These are phyloP conservation scores for Perca flavescens DNA, from an alignment of 2,113 vertebrate species.

Conservation along the genomic window DNA sequence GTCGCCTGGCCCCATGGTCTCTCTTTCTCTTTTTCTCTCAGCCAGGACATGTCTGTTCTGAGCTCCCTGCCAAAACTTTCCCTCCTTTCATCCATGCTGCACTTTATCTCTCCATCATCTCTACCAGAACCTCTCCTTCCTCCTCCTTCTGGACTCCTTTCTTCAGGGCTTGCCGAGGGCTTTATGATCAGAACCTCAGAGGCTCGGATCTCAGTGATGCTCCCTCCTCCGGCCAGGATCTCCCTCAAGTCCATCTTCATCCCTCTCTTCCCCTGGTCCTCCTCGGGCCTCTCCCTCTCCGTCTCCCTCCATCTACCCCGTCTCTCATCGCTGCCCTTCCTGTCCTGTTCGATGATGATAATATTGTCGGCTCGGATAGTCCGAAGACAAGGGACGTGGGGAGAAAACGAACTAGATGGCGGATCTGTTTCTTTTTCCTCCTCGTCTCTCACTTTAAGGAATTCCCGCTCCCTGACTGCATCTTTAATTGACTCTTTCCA, in stretches of 20 bases:
- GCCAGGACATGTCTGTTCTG: slow-evolving; percentile 58
- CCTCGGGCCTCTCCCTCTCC: slow-evolving; percentile 59
- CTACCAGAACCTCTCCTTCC: slow-evolving; percentile 1
- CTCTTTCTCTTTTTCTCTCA: slow-evolving; percentile 68
- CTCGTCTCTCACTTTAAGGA: slow-evolving; percentile 55
- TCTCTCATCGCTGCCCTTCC: slow-evolving; percentile 53
- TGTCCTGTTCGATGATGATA: slow-evolving; percentile 84
- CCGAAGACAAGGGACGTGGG: slow-evolving; percentile 63
- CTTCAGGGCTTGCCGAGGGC: slow-evolving; percentile 58
- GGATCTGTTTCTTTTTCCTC: slow-evolving; percentile 61
- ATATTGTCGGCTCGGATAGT: slow-evolving; percentile 86
- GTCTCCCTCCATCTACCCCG: slow-evolving; percentile 65
- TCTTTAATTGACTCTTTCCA: slow-evolving; percentile 66
- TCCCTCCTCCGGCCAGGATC: slow-evolving; percentile 80
- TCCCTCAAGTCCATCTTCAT: slow-evolving; percentile 83
- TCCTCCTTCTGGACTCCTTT: slow-evolving; percentile 36
- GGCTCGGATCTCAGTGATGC: slow-evolving; percentile 82
- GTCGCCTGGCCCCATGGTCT: slow-evolving; percentile 57
- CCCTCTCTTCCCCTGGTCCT: slow-evolving; percentile 71
- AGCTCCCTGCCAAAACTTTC: slow-evolving; percentile 53
- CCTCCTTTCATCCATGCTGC: slow-evolving; percentile 39
- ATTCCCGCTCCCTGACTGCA: slow-evolving; percentile 53
- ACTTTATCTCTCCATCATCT: slow-evolving; percentile 58
- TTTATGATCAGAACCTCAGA: slow-evolving; percentile 85
- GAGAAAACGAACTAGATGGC: slow-evolving; percentile 28